These are phyloP conservation scores for Microctenopoma lineatum DNA, from an alignment of 2,797 vertebrate genomes.

Conservation along the genomic window DNA sequence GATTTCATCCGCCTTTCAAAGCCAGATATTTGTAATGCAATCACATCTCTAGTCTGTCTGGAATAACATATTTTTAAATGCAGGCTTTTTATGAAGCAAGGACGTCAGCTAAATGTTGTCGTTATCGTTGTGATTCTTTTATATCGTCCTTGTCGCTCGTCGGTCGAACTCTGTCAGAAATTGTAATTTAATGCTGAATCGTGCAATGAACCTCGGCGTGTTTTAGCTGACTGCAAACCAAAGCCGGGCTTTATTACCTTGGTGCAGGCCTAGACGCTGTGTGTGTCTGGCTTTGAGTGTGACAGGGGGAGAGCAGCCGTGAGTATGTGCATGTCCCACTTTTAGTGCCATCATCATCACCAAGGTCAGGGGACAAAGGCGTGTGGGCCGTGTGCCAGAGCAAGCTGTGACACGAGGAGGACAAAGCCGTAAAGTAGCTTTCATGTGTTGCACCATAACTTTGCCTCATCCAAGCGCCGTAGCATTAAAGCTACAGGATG, in stretches of 20 bases:
- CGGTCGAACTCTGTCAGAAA: constrained; percentile 49
- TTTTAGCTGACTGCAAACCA: constrained; percentile 64
- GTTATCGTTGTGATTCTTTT: constrained; percentile 47
- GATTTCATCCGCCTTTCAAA: constrained; percentile 52
- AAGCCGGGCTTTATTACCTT: constrained; percentile 54
- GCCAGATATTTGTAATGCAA: constrained; percentile 43
- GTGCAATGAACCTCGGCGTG: constrained; percentile 30
- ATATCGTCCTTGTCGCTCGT: constrained; percentile 41
- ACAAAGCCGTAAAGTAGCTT: constrained; percentile 65
- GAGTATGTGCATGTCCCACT: constrained; percentile 57
- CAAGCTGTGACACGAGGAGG: constrained; percentile 61
- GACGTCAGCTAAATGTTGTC: constrained; percentile 49
- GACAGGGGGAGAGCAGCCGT: constrained; percentile 5
- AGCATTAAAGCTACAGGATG: constrained; percentile 49
- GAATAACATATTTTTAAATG: constrained; percentile 17
- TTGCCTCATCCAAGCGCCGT: constrained; percentile 53
- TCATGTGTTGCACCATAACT: constrained; percentile 69
- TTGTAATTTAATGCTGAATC: constrained; percentile 59
- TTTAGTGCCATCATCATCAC: constrained; percentile 69
- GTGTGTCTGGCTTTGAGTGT: constrained; percentile 3
- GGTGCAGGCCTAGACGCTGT: constrained; percentile 19
- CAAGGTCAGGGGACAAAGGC: constrained; percentile 65
- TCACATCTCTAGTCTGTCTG: constrained; percentile 31
- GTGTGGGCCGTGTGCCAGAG: constrained; percentile 61
- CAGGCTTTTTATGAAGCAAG: constrained; percentile 33